Evolutionary conservation across 2,888 invertebrate genomes (phyloP).

Genomic region (Plemyria rubiginata): DNA sequence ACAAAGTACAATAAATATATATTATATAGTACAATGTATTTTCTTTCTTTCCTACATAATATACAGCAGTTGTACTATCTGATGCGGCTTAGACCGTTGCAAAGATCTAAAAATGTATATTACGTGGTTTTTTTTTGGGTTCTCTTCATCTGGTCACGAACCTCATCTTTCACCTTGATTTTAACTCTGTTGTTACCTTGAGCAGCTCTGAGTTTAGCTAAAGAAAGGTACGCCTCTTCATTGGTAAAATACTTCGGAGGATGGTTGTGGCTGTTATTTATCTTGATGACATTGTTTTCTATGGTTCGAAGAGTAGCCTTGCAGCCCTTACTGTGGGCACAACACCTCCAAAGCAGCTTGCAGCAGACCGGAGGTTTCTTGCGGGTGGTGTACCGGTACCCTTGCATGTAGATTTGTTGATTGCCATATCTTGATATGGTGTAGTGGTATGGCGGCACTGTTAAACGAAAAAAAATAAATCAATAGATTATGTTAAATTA

Average conservation of each 20-base stretch:
- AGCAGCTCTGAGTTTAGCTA: background rate
- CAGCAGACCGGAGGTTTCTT: background rate
- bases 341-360: constrained; percentile 33
- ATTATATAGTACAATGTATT: too few species aligned
- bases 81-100: too few species aligned
- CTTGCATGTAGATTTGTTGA: constrained; percentile 41
- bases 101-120: too few species aligned
- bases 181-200: background rate
- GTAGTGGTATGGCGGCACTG: constrained; percentile 35
- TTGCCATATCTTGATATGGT: constrained; percentile 41
- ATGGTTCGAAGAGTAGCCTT: constrained; percentile 35
- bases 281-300: constrained; percentile 26
- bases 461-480: constrained; percentile 1
- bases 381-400: constrained; percentile 41
- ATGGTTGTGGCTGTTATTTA: constrained; percentile 41
- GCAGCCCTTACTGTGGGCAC: constrained; percentile 39
- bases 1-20: too few species aligned
- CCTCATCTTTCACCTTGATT: background rate
- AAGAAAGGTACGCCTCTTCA: constrained; percentile 2
- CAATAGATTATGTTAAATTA: too few species aligned
- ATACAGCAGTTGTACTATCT: too few species aligned
- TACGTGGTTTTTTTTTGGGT: too few species aligned
- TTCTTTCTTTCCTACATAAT: too few species aligned
- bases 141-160: background rate
- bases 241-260: constrained; percentile 19